Evolutionary conservation across 2,888 invertebrate genomes (phyloP).

Genomic region (Hydrotaea diabolus): DNA sequence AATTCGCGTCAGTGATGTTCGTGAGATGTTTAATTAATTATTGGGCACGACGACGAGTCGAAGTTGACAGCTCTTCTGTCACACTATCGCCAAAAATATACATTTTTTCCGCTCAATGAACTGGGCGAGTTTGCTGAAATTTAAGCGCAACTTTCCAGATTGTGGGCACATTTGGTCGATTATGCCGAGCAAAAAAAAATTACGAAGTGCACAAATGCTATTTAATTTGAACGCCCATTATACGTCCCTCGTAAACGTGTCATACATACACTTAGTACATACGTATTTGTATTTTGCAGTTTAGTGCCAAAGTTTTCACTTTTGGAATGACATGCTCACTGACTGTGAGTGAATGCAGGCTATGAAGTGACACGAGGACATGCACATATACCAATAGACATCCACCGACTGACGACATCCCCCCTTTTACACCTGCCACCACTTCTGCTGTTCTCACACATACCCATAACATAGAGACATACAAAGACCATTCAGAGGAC

Average conservation of each 20-base stretch:
- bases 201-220: too few species aligned
- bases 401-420: constrained; percentile 9
- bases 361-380: constrained; percentile 26
- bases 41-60: too few species aligned
- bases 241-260: not conserved
- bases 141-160: too few species aligned
- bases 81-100: too few species aligned
- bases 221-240: too few species aligned
- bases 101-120: too few species aligned
- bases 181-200: not conserved
- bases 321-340: constrained; percentile 56
- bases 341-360: constrained; percentile 51
- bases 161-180: too few species aligned
- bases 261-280: not conserved
- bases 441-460: not conserved
- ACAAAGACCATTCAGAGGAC: not conserved
- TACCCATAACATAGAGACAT: not conserved
- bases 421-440: not conserved
- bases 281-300: not conserved
- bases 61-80: too few species aligned
- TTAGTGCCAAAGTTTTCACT: constrained; percentile 56
- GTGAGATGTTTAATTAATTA: too few species aligned
- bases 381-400: constrained; percentile 18
- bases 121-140: too few species aligned
- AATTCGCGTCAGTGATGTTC: too few species aligned